Percentiles rank a stretch among this genome's conserved stretches.
Evolutionary conservation across 2,888 invertebrate genomes (phyloP).

Genomic region (Mesorhabditis spiculigera): DNA sequence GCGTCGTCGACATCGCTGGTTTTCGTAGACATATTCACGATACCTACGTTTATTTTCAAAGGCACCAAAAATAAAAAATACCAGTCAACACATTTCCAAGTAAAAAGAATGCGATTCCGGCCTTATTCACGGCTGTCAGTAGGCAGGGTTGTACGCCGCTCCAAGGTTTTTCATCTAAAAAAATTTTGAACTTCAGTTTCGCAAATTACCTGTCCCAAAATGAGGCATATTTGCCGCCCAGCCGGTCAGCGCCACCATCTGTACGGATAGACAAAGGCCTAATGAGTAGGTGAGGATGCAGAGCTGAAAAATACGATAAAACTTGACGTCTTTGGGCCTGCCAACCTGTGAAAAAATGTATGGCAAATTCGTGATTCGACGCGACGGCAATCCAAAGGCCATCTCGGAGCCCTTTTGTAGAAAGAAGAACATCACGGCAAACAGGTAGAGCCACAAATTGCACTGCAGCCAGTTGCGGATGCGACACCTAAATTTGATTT

Average conservation of each 20-base stretch:
- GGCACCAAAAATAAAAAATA: not conserved
- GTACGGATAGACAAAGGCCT: constrained; percentile 23
- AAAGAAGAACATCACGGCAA: constrained; percentile 20
- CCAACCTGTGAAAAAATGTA: constrained; percentile 74
- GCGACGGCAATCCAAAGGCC: constrained; percentile 65
- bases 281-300: constrained; percentile 23
- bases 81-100: constrained; percentile 81
- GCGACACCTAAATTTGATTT: constrained; percentile 24
- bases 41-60: not conserved
- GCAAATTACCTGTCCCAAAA: constrained; percentile 24
- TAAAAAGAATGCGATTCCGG: constrained; percentile 77
- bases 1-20: not conserved
- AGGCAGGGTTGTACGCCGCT: constrained; percentile 35
- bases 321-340: not conserved
- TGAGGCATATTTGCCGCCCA: constrained; percentile 36
- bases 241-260: constrained; percentile 32
- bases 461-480: constrained; percentile 33
- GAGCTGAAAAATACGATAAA: constrained; percentile 19
- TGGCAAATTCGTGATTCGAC: constrained; percentile 78
- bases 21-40: not conserved
- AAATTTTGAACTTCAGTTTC: constrained; percentile 4
- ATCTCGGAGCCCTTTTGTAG: constrained; percentile 24
- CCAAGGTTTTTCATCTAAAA: constrained; percentile 41
- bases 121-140: constrained; percentile 36
- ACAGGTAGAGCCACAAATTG: constrained; percentile 19